Evolutionary conservation across 1,140 invertebrate species (phyloP).

Genomic region (Drosophila virilis): DNA sequence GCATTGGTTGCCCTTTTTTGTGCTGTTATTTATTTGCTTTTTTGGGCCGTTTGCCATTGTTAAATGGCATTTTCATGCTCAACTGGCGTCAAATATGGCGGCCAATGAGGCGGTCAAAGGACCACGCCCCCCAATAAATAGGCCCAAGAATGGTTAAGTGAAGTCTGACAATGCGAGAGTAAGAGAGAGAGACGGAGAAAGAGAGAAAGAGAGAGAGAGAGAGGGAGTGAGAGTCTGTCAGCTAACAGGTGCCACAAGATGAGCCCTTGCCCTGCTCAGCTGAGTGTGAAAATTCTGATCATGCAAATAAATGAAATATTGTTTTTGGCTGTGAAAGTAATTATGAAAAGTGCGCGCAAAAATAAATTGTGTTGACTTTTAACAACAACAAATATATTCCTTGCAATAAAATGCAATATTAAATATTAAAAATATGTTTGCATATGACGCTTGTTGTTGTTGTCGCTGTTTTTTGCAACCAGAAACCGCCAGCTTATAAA

Average conservation of each 20-base stretch:
- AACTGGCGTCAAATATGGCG: constrained; percentile 80
- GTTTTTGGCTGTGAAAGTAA: constrained; percentile 44
- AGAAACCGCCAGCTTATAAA: constrained; percentile 43
- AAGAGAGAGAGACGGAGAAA: not conserved
- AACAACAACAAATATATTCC: not conserved
- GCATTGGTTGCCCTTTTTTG: constrained; percentile 36
- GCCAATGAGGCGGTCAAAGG: constrained; percentile 49
- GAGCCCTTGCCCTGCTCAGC: no score
- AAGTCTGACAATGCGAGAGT: constrained; percentile 24
- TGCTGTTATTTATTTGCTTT: constrained; percentile 73
- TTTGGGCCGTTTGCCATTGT: constrained; percentile 54
- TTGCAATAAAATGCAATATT: constrained; percentile 45
- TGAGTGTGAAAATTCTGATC: not conserved
- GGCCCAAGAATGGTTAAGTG: not conserved
- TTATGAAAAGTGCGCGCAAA: constrained; percentile 45
- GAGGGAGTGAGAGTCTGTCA: not conserved
- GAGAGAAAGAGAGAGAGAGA: not conserved
- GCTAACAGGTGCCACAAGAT: constrained; percentile 48
- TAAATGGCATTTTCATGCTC: constrained; percentile 81
- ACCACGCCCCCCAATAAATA: constrained; percentile 7
- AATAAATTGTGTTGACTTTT: constrained; percentile 28
- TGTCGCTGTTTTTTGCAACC: constrained; percentile 22
- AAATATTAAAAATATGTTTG: constrained; percentile 59
- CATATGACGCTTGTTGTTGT: constrained; percentile 35
- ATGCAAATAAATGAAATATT: constrained; percentile 52